Conservation (phyloP, 2,797 vertebrate species). For the Cetoscarus ocellatus region DNA sequence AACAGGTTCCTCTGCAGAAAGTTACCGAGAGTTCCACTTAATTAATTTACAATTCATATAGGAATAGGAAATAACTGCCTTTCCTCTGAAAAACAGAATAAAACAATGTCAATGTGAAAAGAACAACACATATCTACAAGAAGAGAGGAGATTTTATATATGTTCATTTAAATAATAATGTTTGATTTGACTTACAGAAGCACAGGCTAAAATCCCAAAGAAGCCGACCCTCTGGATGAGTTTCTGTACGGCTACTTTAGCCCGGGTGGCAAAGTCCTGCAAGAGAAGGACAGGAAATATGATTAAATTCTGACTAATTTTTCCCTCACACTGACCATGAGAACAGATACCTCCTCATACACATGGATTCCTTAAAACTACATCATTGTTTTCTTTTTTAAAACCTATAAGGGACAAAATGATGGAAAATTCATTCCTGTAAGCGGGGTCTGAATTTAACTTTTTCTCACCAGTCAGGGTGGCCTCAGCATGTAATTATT, state of each 20-base stretch:
- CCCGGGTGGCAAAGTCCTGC: constrained; percentile 88
- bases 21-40: background rate
- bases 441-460: no score
- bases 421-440: no score
- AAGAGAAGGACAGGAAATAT: constrained; percentile 32
- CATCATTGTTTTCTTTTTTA: background rate
- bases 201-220: constrained; percentile 91
- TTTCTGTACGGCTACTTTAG: constrained; percentile 87
- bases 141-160: background rate
- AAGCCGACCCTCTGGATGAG: constrained; percentile 91
- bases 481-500: no score
- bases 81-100: background rate
- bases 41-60: no score
- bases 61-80: no score
- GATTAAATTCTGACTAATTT: background rate
- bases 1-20: background rate
- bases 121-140: background rate
- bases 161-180: background rate
- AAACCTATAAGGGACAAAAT: no score
- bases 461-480: no score
- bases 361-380: constrained; percentile 1
- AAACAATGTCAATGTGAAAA: background rate
- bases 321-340: constrained; percentile 1
- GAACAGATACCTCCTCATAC: background rate
- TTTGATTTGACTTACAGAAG: constrained; percentile 86